These are phyloP conservation scores for Chionis minor DNA, from an alignment of 2,113 vertebrate genomes.

Conservation along the genomic window DNA sequence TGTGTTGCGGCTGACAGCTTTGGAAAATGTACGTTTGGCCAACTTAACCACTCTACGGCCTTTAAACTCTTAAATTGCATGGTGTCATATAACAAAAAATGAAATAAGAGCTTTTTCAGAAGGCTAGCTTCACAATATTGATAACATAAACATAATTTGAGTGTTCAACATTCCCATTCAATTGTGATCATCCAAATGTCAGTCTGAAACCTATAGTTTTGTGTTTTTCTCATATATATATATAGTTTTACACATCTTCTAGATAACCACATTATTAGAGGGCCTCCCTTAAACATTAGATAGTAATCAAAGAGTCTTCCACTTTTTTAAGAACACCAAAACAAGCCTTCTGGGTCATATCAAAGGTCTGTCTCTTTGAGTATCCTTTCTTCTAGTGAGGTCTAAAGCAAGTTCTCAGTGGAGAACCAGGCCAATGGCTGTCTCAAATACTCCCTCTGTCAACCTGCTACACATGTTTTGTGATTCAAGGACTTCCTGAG, in stretches of 20 bases:
- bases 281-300: not conserved
- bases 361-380: not conserved
- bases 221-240: not conserved
- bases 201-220: not conserved
- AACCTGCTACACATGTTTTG: not conserved
- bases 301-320: not conserved
- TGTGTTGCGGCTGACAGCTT: not conserved
- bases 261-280: not conserved
- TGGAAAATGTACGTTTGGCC: not conserved
- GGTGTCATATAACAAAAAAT: not conserved
- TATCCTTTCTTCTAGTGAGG: not conserved
- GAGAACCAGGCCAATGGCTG: not conserved
- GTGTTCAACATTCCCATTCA: not conserved
- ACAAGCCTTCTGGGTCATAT: not conserved
- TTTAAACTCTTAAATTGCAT: not conserved
- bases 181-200: not conserved
- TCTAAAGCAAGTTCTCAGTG: not conserved
- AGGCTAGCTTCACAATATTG: not conserved
- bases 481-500: not conserved
- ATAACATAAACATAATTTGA: not conserved
- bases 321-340: not conserved
- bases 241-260: not conserved
- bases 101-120: not conserved
- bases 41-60: not conserved
- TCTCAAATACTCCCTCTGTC: not conserved